A percentile compares a stretch with the other conserved stretches of the same genome.
These are phyloP conservation scores for Colossoma macropomum DNA, from an alignment of 2,113 vertebrate genomes.

Conservation along the genomic window DNA sequence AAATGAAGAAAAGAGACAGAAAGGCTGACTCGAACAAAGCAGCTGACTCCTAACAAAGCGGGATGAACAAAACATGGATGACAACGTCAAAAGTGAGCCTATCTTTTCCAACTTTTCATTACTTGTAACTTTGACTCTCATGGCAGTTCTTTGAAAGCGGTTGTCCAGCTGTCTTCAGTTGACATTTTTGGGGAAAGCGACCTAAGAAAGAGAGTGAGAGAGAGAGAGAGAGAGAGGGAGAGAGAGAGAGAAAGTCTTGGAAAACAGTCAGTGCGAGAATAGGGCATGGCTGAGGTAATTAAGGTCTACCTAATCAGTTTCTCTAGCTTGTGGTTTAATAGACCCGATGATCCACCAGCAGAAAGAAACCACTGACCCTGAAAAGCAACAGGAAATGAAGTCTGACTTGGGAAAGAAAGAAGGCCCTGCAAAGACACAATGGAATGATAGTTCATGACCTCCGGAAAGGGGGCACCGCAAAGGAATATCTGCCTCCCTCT, in stretches of 20 bases:
- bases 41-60: conserved; percentile 19
- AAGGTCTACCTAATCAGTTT: conserved; percentile 57
- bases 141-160: neutral
- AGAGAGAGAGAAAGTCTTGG: neutral
- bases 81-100: neutral
- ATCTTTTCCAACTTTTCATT: conserved; percentile 5
- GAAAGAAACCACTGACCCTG: conserved; percentile 55
- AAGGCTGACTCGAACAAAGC: conserved; percentile 35
- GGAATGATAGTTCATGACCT: conserved; percentile 45
- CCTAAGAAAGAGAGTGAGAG: neutral
- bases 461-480: conserved; percentile 10
- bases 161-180: neutral
- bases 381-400: conserved; percentile 63
- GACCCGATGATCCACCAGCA: conserved; percentile 47
- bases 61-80: neutral
- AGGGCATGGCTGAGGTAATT: conserved; percentile 43
- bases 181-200: neutral
- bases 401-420: conserved; percentile 32
- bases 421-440: conserved; percentile 42
- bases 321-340: conserved; percentile 44
- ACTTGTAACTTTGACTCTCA: conserved; percentile 6
- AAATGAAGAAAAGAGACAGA: conserved; percentile 29
- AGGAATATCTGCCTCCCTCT: conserved; percentile 21
- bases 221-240: neutral
- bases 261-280: conserved; percentile 30